Conservation (phyloP, 2,888 invertebrate species). For the Strigamia transsilvanica region DNA sequence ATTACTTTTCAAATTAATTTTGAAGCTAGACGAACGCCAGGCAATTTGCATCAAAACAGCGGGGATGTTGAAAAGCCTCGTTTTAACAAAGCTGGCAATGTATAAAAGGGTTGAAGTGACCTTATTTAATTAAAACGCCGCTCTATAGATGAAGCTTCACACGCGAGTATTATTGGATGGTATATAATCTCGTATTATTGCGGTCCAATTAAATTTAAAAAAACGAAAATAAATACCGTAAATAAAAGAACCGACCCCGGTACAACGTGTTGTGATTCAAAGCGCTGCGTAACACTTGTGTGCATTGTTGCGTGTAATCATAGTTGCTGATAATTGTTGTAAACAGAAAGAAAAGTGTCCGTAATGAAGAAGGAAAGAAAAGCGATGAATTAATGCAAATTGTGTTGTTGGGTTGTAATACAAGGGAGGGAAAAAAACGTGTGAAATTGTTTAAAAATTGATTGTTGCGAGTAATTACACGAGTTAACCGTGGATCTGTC, state of each 20-base stretch:
- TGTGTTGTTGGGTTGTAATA: neutral
- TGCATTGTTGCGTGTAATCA: constrained; percentile 24
- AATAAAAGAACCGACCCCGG: neutral
- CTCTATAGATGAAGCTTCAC: neutral
- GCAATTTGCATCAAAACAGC: constrained; percentile 42
- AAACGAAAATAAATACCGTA: too few relatives aligned
- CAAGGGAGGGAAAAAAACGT: neutral
- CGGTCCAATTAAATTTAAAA: neutral
- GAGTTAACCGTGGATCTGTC: constrained; percentile 6
- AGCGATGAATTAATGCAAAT: neutral
- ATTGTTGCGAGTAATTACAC: constrained; percentile 2
- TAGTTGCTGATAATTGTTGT: neutral
- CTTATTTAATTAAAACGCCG: constrained; percentile 28
- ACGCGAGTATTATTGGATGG: neutral
- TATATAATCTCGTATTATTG: neutral
- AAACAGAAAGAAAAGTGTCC: neutral
- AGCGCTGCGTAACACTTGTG: neutral
- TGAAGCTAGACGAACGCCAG: constrained; percentile 38
- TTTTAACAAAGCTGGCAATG: neutral
- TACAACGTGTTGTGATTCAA: neutral
- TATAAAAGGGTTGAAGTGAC: constrained; percentile 33
- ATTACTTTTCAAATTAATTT: constrained; percentile 44
- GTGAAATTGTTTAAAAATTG: constrained; percentile 8
- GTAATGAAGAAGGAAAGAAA: neutral
- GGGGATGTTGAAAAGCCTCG: constrained; percentile 15